phyloP scores from a whole-genome alignment of 2,888 invertebrate species.

The Andrena minutula region DNA sequence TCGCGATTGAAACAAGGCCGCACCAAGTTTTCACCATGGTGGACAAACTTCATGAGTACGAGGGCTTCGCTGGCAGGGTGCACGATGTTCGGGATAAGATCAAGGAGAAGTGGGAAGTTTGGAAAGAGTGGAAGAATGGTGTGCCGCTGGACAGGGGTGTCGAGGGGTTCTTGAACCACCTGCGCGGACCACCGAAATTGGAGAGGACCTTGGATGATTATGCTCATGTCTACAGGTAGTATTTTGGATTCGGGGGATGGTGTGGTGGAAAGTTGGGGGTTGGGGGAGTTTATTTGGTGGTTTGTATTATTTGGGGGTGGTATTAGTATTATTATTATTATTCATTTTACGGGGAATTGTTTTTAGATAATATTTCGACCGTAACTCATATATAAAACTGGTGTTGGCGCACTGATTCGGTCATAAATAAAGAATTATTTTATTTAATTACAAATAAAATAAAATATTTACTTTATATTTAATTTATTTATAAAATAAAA shows the following conservation, averaged over 20 bases:
- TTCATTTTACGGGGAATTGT: too few species aligned
- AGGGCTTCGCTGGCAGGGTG: constrained; percentile 90
- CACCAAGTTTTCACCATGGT: constrained; percentile 86
- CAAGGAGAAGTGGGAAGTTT: constrained; percentile 88
- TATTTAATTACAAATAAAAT: too few species aligned
- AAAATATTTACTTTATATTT: too few species aligned
- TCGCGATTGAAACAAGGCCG: neutral
- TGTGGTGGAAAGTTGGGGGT: neutral
- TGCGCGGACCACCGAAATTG: constrained; percentile 80
- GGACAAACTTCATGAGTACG: constrained; percentile 93
- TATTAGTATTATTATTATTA: too few species aligned
- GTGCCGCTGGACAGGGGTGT: constrained; percentile 82
- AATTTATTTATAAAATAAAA: too few species aligned
- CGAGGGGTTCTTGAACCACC: constrained; percentile 76
- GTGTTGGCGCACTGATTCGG: too few species aligned
- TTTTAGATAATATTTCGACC: too few species aligned
- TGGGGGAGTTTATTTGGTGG: too few species aligned
- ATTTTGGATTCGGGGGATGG: neutral
- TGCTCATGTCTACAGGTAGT: constrained; percentile 89
- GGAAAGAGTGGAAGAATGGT: constrained; percentile 86
- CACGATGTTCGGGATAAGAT: constrained; percentile 89
- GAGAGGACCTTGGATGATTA: constrained; percentile 86
- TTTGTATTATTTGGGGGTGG: too few species aligned
- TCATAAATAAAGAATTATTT: too few species aligned
- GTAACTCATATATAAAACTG: too few species aligned